Evolutionary conservation across 2,113 vertebrate genomes (phyloP), one percentile per base, ranked within the genome.

Genomic region (Leucopsar rothschildi): DNA sequence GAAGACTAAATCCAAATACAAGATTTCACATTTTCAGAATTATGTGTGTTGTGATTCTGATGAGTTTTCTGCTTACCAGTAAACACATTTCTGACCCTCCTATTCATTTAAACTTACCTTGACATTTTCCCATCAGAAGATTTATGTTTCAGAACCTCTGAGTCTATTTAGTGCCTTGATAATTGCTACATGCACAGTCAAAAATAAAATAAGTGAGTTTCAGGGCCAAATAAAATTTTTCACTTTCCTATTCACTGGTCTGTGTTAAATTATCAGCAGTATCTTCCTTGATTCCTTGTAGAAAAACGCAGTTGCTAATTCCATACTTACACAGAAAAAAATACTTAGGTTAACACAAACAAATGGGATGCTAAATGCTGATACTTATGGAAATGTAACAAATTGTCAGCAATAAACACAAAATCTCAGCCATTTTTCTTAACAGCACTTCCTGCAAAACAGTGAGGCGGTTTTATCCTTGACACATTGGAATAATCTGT

Each of bases 51-150:
- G 49, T 81, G 72, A 78, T 82, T 82, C 52, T 83, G 56, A 47
- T 55, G 37, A 63, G 45, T 73, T 81, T 90, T 73, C 69, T 63
- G 21, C 49, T 81, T 83, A 70, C 47, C 39, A 66, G 15, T 66
- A 78, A 88, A 86, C 37, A 61, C 0, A 1, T 78, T 93, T 84
- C 56, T 89, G 65, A 64, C 28, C 60, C 16, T 60, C n/a, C 39
- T 50, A 49, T 21, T 91, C 11, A 57, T 88, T 94, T 63, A 85
- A 79, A 95, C 66, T 93, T 85, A 97, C 78, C 87, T 92, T 86
- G 66, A 86, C 5, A 59, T 90, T 90, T 80, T 59, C 39, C 33
- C 42, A 73, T 50, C 16, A 66, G 44, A 86, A 90, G 18, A 91
- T 63, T 79, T 82, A 15, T 50, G 70, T 88, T 95, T 66, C 68